Percentiles rank a stretch among this genome's conserved stretches.
These are phyloP conservation scores for Cydia pomonella DNA, from an alignment of 1,140 invertebrate species.

Conservation along the genomic window DNA sequence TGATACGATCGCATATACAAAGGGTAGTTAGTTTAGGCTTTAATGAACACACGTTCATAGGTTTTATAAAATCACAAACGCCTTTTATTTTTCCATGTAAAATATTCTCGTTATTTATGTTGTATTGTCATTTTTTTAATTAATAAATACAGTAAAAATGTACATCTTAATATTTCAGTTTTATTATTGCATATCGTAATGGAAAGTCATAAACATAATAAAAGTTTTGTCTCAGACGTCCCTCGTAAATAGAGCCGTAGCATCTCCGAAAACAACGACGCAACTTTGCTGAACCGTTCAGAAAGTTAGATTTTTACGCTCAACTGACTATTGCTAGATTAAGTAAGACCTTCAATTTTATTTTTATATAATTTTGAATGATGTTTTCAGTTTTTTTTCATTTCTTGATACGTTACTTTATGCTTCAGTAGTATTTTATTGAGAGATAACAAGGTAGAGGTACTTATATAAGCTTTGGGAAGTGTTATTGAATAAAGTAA, in stretches of 20 bases:
- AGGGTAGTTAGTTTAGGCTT: no score
- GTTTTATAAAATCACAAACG: no score
- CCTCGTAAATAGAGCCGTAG: background rate
- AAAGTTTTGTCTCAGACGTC: constrained; percentile 34
- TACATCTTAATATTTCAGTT: background rate
- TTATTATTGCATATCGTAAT: constrained; percentile 33
- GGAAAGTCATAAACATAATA: constrained; percentile 65
- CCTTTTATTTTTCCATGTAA: no score
- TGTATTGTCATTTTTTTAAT: no score
- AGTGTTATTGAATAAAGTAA: no score
- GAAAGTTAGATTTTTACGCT: constrained; percentile 31
- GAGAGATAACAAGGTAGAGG: background rate
- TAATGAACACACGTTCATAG: no score
- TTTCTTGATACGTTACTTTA: background rate
- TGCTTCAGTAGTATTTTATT: background rate
- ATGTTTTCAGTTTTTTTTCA: background rate
- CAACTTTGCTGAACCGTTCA: constrained; percentile 24
- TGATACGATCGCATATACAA: no score
- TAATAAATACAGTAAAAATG: background rate
- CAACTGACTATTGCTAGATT: constrained; percentile 22
- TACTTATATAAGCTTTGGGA: background rate
- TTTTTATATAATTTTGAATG: background rate
- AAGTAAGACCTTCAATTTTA: constrained; percentile 7
- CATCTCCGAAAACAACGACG: constrained; percentile 13
- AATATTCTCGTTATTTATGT: no score